Conservation (phyloP, 2,797 vertebrate genomes). For the Triplophysa bombifrons region DNA sequence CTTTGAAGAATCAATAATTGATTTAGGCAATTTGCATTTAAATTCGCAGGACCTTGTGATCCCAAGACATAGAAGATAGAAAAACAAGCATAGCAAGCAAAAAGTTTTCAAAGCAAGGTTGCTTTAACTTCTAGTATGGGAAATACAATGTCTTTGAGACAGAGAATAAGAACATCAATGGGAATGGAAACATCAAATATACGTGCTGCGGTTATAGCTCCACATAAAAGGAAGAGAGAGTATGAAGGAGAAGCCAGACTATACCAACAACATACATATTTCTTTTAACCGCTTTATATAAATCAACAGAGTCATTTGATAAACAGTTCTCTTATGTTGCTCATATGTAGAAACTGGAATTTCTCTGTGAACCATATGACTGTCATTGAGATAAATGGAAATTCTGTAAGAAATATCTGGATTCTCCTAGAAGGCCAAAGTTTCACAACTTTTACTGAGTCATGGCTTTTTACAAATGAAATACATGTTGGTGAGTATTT, state of each 20-base stretch:
- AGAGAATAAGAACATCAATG: conserved; percentile 42
- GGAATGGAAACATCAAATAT: conserved; percentile 27
- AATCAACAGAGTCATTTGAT: not conserved
- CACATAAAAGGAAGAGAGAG: not conserved
- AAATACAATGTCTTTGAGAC: conserved; percentile 3
- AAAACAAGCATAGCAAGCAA: conserved; percentile 11
- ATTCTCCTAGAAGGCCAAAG: not conserved
- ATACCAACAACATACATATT: not conserved
- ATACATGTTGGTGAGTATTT: not conserved
- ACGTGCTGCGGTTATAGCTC: not conserved
- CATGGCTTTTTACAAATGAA: not conserved
- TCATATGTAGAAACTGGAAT: too few relatives aligned
- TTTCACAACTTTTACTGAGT: not conserved
- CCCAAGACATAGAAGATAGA: conserved; percentile 23
- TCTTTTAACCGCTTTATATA: not conserved
- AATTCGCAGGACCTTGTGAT: conserved; percentile 32
- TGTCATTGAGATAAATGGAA: not conserved
- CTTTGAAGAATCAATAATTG: conserved; percentile 52
- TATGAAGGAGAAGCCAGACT: conserved; percentile 7
- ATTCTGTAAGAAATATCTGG: not conserved
- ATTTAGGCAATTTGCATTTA: conserved; percentile 48
- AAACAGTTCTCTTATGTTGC: not conserved
- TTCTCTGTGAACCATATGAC: too few relatives aligned
- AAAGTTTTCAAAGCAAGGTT: conserved; percentile 40
- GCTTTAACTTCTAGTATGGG: conserved; percentile 12